Base-by-base conservation (phyloP, 2,113 vertebrate genomes). In the Glaucidium brasilianum region DNA sequence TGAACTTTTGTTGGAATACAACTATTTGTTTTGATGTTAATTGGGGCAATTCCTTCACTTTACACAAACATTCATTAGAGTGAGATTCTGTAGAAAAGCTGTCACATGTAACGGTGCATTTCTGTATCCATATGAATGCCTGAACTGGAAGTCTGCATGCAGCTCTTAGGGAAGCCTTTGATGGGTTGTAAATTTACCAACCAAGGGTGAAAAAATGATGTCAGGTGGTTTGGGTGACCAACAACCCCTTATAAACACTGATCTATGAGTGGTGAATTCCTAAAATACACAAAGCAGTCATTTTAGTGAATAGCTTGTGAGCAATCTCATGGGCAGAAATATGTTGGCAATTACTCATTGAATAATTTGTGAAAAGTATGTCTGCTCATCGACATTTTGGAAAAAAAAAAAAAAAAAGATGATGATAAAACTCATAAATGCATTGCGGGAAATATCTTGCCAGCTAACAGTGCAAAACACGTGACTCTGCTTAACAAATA, bases 21-120 rank as follows among this genome's bases (percentile, higher is more conserved):
- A 92, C 76, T 97, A 56, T 91, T 96, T 94, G 79, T 94, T 97
- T 97, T 97, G 91, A 91, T 97, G 91, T 88, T 94, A 95, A 95
- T 95, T 95, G 92, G 95, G 86, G 91, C 86, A 92, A 92, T 94
- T 96, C 95, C 89, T 92, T 95, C 86, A 85, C 95, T 95, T 96
- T 85, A 77, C 89, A 74, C 92, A 96, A 95, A 92, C 86, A 95
- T 95, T 96, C 86, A 94, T 97, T 94, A 95, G 77, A 73, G 59
- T 90, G 94, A 94, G 87, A 95, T 92, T 97, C 91, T 97, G 94
- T 72, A 86, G 96, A 67, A 84, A 91, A 92, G 81, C 67, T 75
- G 92, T 93, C 84, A 80, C 49, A 17, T 93, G 88, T 47, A 45
- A 2, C 67, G 82, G 92, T 93, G 86, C 88, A 75, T 94, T 94